Conservation (phyloP, 2,113 vertebrate genomes). For the Thinocorus orbignyianus region DNA sequence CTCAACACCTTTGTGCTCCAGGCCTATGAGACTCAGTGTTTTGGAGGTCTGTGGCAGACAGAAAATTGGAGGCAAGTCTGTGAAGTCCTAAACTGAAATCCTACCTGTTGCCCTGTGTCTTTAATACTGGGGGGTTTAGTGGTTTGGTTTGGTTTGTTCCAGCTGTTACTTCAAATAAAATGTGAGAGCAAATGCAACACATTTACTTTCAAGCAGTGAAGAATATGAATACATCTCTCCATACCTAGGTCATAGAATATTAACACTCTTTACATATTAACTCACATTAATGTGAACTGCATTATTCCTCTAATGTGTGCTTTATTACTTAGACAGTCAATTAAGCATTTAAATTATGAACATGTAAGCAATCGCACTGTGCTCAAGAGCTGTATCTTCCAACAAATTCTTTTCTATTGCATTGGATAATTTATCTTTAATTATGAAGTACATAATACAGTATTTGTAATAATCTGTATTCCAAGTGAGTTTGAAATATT, state of each 20-base stretch:
- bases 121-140: not conserved
- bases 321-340: not conserved
- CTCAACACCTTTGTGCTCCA: accelerated
- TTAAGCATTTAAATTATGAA: not conserved
- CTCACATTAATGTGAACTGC: not conserved
- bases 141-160: not conserved
- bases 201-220: not conserved
- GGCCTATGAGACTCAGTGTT: not conserved
- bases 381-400: not conserved
- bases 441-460: not conserved
- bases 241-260: too few relatives aligned
- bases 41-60: not conserved
- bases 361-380: not conserved
- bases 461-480: not conserved
- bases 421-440: not conserved
- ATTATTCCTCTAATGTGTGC: not conserved
- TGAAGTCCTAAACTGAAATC: not conserved
- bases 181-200: not conserved
- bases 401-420: not conserved
- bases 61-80: not conserved
- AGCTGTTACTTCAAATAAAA: not conserved
- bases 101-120: not conserved
- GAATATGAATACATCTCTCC: not conserved
- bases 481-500: not conserved
- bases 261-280: not conserved